These are phyloP conservation scores for Chalcis sispes DNA, from an alignment of 2,888 invertebrate genomes.

Conservation along the genomic window DNA sequence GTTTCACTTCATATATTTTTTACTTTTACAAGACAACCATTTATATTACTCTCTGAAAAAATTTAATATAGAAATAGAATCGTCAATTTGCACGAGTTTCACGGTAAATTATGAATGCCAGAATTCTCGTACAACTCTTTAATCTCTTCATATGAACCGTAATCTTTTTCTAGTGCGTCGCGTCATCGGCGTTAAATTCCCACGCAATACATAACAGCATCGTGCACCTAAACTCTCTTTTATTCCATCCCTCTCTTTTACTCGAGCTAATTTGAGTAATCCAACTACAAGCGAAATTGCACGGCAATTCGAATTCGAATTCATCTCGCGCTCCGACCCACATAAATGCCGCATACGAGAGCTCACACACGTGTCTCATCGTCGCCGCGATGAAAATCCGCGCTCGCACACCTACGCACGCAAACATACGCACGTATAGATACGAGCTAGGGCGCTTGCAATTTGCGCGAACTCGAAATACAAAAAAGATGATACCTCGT, in stretches of 20 bases:
- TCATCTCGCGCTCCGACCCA: neutral
- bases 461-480: neutral
- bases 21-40: too few species aligned
- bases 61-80: too few species aligned
- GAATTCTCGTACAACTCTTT: neutral
- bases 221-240: neutral
- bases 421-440: neutral
- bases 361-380: neutral
- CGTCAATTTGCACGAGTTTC: too few species aligned
- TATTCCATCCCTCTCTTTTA: too few species aligned
- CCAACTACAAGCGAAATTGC: constrained; percentile 41
- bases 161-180: neutral
- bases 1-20: too few species aligned
- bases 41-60: too few species aligned
- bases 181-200: neutral
- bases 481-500: neutral
- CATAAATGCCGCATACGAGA: neutral
- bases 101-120: too few species aligned
- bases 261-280: constrained; percentile 35
- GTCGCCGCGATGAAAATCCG: too few species aligned
- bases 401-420: neutral
- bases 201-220: neutral
- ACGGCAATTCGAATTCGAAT: constrained; percentile 40
- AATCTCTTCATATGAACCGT: neutral
- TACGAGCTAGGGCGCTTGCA: too few species aligned